phyloP scores from a whole-genome alignment of 2,888 invertebrate genomes.

The Silvanus unidentatus region DNA sequence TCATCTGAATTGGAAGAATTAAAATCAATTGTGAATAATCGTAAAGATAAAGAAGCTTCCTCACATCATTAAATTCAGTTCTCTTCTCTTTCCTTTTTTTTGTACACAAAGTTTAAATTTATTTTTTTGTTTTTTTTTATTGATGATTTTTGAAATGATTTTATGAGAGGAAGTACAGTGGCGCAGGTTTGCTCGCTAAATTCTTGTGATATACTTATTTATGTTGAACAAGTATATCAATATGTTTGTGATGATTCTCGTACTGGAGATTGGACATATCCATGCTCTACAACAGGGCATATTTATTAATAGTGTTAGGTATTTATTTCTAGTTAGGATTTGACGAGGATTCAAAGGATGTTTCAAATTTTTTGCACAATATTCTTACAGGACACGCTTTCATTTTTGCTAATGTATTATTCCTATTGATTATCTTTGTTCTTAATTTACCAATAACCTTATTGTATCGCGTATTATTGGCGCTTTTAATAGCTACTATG shows the following conservation, averaged over 20 bases:
- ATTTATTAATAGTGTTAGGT: constrained; percentile 37
- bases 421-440: constrained; percentile 26
- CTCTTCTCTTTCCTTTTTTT: not conserved
- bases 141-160: too few species aligned
- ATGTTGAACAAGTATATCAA: constrained; percentile 12
- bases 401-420: constrained; percentile 32
- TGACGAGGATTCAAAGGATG: constrained; percentile 17
- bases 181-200: not conserved
- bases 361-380: constrained; percentile 31
- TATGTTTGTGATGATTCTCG: constrained; percentile 32
- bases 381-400: constrained; percentile 29
- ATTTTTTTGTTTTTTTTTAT: too few species aligned
- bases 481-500: constrained; percentile 27
- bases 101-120: too few species aligned
- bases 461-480: constrained; percentile 24
- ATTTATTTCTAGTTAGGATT: constrained; percentile 36
- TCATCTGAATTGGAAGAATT: constrained; percentile 88
- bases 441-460: constrained; percentile 22
- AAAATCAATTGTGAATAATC: constrained; percentile 71
- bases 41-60: constrained; percentile 25
- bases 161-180: not conserved
- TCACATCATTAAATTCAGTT: constrained; percentile 7
- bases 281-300: constrained; percentile 33
- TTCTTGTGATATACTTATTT: not conserved
- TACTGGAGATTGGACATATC: constrained; percentile 38